These are phyloP conservation scores for Chitala chitala DNA, from an alignment of 2,113 vertebrate genomes.

Conservation along the genomic window DNA sequence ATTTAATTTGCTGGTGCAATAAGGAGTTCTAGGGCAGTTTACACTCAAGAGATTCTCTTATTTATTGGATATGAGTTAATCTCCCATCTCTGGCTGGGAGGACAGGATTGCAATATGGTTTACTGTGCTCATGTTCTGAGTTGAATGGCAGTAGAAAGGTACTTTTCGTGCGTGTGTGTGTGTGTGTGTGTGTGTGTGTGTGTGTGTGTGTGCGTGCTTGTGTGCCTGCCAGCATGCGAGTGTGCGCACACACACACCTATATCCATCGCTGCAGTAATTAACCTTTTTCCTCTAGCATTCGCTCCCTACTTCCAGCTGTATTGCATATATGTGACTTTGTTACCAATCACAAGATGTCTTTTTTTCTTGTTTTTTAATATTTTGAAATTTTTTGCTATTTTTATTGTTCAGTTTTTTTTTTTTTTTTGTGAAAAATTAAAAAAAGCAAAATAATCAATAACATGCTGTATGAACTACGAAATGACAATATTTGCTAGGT, in stretches of 20 bases:
- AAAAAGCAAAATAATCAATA: slow-evolving; percentile 52
- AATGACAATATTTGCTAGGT: slow-evolving; percentile 70
- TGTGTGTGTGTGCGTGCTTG: not conserved
- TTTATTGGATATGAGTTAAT: slow-evolving; percentile 31
- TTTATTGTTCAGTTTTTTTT: slow-evolving; percentile 48
- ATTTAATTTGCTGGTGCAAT: slow-evolving; percentile 47
- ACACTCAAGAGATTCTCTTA: slow-evolving; percentile 31
- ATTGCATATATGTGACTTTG: slow-evolving; percentile 54
- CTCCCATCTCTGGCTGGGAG: slow-evolving; percentile 29
- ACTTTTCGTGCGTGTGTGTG: slow-evolving; percentile 27
- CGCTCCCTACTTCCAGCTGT: slow-evolving; percentile 47
- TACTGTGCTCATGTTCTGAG: slow-evolving; percentile 35
- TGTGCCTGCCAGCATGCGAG: not conserved
- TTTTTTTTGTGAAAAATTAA: slow-evolving; percentile 55
- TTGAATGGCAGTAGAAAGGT: slow-evolving; percentile 30
- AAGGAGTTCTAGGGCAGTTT: slow-evolving; percentile 42
- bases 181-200: slow-evolving; percentile 8
- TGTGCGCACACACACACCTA: too few species aligned
- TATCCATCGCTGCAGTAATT: slow-evolving; percentile 35
- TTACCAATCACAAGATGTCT: slow-evolving; percentile 41
- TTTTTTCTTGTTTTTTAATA: slow-evolving; percentile 27
- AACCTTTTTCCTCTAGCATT: slow-evolving; percentile 41
- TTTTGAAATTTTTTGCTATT: slow-evolving; percentile 34
- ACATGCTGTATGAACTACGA: slow-evolving; percentile 60
- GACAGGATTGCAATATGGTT: slow-evolving; percentile 29